Base-by-base conservation (phyloP, 1,140 invertebrate species). In the Heliconius hermathena region DNA sequence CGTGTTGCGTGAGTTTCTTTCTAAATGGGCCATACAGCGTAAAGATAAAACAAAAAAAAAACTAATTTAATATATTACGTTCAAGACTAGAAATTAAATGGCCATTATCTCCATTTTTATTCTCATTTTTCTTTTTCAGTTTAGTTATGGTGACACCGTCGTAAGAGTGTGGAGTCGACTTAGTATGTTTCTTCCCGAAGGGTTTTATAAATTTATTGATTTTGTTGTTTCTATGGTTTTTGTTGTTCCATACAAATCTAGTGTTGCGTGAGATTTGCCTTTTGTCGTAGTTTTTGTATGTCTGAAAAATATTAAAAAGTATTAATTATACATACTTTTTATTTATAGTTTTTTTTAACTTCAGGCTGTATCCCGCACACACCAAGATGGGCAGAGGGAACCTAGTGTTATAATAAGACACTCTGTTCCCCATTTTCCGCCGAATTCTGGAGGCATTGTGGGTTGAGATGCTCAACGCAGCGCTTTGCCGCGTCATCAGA, bases 111-210 rank as follows among this genome's bases (percentile, higher is more conserved):
- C 3, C 22, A n/a, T 57, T 57, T 60, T 75, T 20, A 16, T 57
- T 57, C 5, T 75, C 36, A 29, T 60, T 54, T 38, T 76, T 70
- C 18, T 70, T 70, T 60, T 76, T 76, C 6, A 26, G 8, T 71
- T 76, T 76, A 18, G 74, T 76, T 22, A 70, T 29, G 4, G 74
- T 70, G 0, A 76, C 18, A 38, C 74, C 60, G 3, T 71, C 60
- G 60, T 71, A 49, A 20, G 36, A 46, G n/a, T 73, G 41, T 6
- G 70, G 75, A n/a, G 87, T 88, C 0, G 85, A 83, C 57, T 78
- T 87, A 0, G 87, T 88, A 2, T 83, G 84, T 66, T 87, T 89
- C 33, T 83, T 87, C 8, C 74, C 81, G 29, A 81, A 87, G 33
- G 79, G 87, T 33, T 82, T 88, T 1, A 87, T 36, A 20, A 85